Conservation (phyloP, 2,888 invertebrate genomes). For the Eueremaeus valkanovi region DNA sequence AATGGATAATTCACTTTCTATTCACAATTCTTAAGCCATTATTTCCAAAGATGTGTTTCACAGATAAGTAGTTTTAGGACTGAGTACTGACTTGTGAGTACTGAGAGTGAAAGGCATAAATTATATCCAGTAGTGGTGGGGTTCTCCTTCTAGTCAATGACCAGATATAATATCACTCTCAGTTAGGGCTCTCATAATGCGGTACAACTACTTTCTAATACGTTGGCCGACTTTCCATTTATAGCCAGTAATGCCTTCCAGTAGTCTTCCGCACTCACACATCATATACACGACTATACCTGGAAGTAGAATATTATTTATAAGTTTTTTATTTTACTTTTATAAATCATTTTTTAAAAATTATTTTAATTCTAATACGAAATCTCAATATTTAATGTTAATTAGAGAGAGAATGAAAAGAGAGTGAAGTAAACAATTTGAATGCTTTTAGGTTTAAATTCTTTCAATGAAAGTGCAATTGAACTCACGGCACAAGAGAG, state of each 20-base stretch:
- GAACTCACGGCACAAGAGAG: no score
- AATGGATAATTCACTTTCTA: neutral
- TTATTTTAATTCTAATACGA: no score
- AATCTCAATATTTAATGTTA: neutral
- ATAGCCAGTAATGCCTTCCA: slow-evolving; percentile 12
- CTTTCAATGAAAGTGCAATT: neutral
- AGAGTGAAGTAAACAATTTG: neutral
- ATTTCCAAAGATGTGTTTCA: neutral
- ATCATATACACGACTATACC: neutral
- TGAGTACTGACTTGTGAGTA: slow-evolving; percentile 1
- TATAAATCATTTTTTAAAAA: no score
- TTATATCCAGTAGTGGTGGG: slow-evolving; percentile 15
- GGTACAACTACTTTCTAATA: slow-evolving; percentile 20
- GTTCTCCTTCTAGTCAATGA: slow-evolving; percentile 25
- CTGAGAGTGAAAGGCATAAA: slow-evolving; percentile 22
- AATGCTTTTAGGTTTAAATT: neutral
- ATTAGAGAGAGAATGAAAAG: neutral
- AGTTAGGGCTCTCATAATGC: neutral
- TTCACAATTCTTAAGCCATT: no score
- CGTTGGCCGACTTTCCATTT: slow-evolving; percentile 30
- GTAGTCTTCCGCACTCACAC: slow-evolving; percentile 32
- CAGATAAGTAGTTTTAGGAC: neutral
- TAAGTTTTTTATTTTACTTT: neutral
- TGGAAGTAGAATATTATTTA: slow-evolving; percentile 12
- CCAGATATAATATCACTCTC: slow-evolving; percentile 11